Base-by-base conservation (phyloP, 2,888 invertebrate species). In the Drosophila histrio region DNA sequence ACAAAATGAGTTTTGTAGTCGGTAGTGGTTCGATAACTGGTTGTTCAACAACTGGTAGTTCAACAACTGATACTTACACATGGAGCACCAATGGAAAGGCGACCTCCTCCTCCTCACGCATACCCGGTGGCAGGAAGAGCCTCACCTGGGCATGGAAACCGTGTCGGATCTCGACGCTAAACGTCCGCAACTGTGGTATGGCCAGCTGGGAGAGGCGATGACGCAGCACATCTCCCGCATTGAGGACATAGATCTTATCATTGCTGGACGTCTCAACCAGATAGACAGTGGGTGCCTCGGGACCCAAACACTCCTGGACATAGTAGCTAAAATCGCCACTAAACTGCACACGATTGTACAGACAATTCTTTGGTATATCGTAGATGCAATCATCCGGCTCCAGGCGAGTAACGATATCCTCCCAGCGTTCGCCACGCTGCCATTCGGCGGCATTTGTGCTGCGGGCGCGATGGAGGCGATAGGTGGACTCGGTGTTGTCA, bases 61-160 rank as follows among this genome's bases (percentile, higher is more conserved):
- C 8, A 11, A 17, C n/a, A 15, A 9, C 11, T 22, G 21, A 0
- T 11, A 77, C 96, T 95, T 93, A 97, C 97, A 97, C 95, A 86
- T 96, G 94, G 3, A 98, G 91, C 2, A 98, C 94, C 13, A 98
- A 91, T 0, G 98, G 97, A 81, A 96, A 95, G 0, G 95, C 95
- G 60, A 96, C 93, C 87, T 96, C 96, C 78, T 97, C 97, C 41
- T 96, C 95, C 87, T 97, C 96, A 77, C 96, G 93, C 88, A 97
- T 94, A 6, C 96, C 95, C 0, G 97, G 97, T 0, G 98, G 98
- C 36, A 97, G 92, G 54, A 95, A 94, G 3, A 98, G 92, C 26
- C 96, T 94, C 1, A 97, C 97, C 89, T 95, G 94, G 5, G 95
- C 95, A 80, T 94, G 93, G 83, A 94, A 94, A 6, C 95, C 95